Percentiles rank a stretch among this genome's conserved stretches.
phyloP scores from a whole-genome alignment of 2,113 vertebrate genomes.

The Hippopotamus amphibius region DNA sequence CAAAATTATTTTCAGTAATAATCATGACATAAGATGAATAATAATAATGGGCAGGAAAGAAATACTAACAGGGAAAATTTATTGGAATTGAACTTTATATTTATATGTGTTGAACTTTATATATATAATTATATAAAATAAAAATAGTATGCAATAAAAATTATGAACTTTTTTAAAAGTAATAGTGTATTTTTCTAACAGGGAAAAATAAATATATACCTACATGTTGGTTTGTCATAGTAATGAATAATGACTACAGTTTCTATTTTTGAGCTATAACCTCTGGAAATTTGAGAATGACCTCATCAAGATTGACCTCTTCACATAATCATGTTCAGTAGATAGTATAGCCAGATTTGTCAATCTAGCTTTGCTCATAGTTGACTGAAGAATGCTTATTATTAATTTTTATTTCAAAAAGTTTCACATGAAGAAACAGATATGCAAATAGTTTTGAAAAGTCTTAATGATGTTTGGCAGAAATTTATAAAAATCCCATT shows the following conservation, averaged over 20 bases:
- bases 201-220: neutral
- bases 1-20: slow-evolving; percentile 56
- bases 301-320: neutral
- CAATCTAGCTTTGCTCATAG: neutral
- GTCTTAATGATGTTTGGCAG: neutral
- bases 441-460: neutral
- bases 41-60: slow-evolving; percentile 18
- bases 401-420: slow-evolving; percentile 20
- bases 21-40: slow-evolving; percentile 36
- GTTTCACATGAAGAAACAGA: neutral
- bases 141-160: neutral
- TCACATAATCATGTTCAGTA: neutral
- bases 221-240: neutral
- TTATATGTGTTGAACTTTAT: neutral
- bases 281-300: neutral
- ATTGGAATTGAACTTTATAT: neutral
- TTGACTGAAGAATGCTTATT: neutral
- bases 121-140: neutral
- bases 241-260: neutral
- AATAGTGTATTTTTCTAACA: neutral
- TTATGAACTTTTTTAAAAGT: neutral
- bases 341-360: neutral
- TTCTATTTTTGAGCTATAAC: neutral
- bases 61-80: neutral
- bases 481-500: neutral